Percentiles rank a stretch among this genome's conserved stretches.
phyloP scores from a whole-genome alignment of 2,888 invertebrate genomes.

The Xylota segnis region DNA sequence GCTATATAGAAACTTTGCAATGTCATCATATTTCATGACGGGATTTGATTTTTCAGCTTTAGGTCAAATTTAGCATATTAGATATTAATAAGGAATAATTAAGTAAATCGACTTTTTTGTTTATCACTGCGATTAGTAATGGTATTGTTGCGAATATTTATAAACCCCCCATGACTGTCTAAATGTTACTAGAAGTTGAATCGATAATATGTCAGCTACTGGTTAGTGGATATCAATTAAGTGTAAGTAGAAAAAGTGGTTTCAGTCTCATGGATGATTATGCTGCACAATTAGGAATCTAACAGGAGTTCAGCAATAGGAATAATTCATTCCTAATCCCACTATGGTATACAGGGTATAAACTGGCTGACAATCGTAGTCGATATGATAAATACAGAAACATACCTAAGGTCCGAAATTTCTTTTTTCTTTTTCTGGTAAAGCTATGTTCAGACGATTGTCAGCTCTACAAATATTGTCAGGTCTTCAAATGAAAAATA shows the following conservation, averaged over 20 bases:
- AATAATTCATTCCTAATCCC: no score
- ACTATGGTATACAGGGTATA: no score
- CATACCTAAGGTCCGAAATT: no score
- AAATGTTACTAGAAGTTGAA: background rate
- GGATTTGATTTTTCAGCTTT: background rate
- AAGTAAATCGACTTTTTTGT: slow-evolving; percentile 8
- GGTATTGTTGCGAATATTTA: background rate
- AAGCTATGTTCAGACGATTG: no score
- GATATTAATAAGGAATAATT: background rate
- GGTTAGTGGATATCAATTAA: background rate
- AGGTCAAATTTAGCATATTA: slow-evolving; percentile 17
- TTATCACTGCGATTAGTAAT: background rate
- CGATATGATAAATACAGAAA: no score
- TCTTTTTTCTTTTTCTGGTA: no score
- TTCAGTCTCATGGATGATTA: no score
- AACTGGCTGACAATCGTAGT: no score
- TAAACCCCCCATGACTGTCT: slow-evolving; percentile 2
- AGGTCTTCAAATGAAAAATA: no score
- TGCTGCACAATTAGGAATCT: background rate
- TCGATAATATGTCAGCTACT: background rate
- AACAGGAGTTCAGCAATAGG: background rate
- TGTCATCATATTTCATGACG: slow-evolving; percentile 9
- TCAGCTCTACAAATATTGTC: no score
- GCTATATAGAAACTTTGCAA: background rate
- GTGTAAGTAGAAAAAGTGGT: no score